Percentiles rank a stretch among this genome's conserved stretches.
Evolutionary conservation across 2,888 invertebrate species (phyloP).

Genomic region (Malthinus seriepunctatus): DNA sequence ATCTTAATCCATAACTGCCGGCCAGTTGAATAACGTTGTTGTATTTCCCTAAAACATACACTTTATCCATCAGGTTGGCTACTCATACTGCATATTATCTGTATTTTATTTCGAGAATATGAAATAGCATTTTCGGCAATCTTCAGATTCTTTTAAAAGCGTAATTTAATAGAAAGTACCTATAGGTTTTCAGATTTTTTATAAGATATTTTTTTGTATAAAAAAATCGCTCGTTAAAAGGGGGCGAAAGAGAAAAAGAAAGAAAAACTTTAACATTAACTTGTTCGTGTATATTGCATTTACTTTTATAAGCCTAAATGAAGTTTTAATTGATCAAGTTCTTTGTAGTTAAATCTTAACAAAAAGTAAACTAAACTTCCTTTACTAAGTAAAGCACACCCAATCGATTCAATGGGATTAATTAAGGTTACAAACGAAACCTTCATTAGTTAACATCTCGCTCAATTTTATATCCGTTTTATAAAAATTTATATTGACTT

Average conservation of each 20-base stretch:
- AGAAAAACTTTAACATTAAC: too few species aligned
- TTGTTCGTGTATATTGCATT: too few species aligned
- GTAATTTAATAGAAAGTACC: constrained; percentile 4
- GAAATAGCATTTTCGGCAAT: constrained; percentile 20
- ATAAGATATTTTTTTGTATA: background rate
- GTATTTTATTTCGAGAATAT: constrained; percentile 24
- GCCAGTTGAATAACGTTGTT: constrained; percentile 17
- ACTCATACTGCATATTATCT: constrained; percentile 18
- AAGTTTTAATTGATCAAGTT: constrained; percentile 21
- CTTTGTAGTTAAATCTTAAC: constrained; percentile 18
- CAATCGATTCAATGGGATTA: constrained; percentile 14
- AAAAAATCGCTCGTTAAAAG: background rate
- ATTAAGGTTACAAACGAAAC: constrained; percentile 17
- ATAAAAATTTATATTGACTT: too few species aligned
- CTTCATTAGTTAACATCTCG: background rate
- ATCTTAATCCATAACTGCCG: constrained; percentile 38
- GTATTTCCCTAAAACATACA: background rate
- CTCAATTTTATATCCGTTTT: too few species aligned
- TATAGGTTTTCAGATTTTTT: background rate
- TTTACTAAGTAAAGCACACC: constrained; percentile 10
- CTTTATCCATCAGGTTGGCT: constrained; percentile 12
- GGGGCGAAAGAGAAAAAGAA: too few species aligned
- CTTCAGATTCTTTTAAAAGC: constrained; percentile 9
- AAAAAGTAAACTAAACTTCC: constrained; percentile 16
- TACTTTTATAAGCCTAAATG: background rate